phyloP scores from a whole-genome alignment of 2,888 invertebrate genomes.

The Drosophila falleni region DNA sequence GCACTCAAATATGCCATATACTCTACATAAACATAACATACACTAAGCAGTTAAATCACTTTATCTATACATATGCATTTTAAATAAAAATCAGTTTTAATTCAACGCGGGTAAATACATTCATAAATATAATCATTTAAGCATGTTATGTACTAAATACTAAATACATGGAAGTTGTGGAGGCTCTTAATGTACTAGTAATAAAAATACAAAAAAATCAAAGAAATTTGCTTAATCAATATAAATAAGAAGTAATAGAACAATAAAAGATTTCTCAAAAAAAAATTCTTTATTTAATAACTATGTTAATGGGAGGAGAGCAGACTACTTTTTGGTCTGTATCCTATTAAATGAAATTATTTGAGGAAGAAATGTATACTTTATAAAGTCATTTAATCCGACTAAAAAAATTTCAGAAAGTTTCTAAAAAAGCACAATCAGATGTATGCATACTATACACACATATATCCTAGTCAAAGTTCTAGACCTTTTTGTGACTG shows the following conservation, averaged over 20 bases:
- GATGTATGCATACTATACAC: not conserved
- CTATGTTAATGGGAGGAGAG: not conserved
- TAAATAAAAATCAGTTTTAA: slow-evolving; percentile 2
- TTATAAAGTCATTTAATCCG: slow-evolving; percentile 1
- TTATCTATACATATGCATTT: not conserved
- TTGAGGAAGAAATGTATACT: not conserved
- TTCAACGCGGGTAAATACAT: slow-evolving; percentile 7
- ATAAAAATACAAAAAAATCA: not conserved
- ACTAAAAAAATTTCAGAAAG: slow-evolving; percentile 1
- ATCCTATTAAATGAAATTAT: not conserved
- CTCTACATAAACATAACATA: not conserved
- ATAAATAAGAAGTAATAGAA: slow-evolving; percentile 17
- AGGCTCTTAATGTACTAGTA: slow-evolving; percentile 15
- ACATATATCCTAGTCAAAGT: slow-evolving; percentile 5
- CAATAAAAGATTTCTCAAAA: slow-evolving; percentile 20
- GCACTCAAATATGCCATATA: slow-evolving; percentile 14
- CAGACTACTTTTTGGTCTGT: not conserved
- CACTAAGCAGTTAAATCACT: not conserved
- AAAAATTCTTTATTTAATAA: not conserved
- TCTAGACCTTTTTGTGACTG: slow-evolving; percentile 14
- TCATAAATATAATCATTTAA: slow-evolving; percentile 2
- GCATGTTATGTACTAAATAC: not conserved
- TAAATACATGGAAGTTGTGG: slow-evolving; percentile 4
- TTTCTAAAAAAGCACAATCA: not conserved
- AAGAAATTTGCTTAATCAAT: slow-evolving; percentile 12